Percentiles rank a stretch among this genome's conserved stretches.
These are phyloP conservation scores for Coecobrya sp. DNA, from an alignment of 2,888 invertebrate species.

Conservation along the genomic window DNA sequence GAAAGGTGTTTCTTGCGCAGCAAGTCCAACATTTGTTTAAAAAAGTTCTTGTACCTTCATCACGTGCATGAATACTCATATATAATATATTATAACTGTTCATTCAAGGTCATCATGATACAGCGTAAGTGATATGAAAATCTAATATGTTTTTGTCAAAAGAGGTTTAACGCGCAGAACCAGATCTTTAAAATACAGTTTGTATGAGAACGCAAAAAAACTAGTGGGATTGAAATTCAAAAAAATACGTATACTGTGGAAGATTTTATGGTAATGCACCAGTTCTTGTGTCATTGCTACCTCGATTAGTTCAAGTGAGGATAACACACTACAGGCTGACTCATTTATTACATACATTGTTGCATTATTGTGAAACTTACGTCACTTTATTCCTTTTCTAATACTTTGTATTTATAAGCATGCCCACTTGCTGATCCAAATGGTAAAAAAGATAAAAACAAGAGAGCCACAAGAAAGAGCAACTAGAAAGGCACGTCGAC, in stretches of 20 bases:
- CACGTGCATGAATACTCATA: constrained; percentile 38
- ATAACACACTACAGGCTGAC: constrained; percentile 57
- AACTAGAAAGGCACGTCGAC: not conserved
- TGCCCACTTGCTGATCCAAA: constrained; percentile 21
- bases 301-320: not conserved
- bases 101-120: constrained; percentile 74
- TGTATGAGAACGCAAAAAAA: not conserved
- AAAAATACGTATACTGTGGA: constrained; percentile 26
- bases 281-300: constrained; percentile 51
- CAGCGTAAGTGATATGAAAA: constrained; percentile 57
- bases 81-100: constrained; percentile 65
- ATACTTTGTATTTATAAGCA: not conserved
- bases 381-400: constrained; percentile 45
- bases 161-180: constrained; percentile 47
- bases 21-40: constrained; percentile 1
- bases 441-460: constrained; percentile 46
- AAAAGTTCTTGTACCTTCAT: constrained; percentile 35
- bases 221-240: constrained; percentile 18
- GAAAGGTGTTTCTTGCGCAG: constrained; percentile 29
- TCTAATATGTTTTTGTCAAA: constrained; percentile 47
- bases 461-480: constrained; percentile 7
- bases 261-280: constrained; percentile 34
- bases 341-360: constrained; percentile 50
- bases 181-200: constrained; percentile 57
- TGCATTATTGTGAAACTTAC: constrained; percentile 53